phyloP scores from a whole-genome alignment of 2,797 vertebrate species.

The Chromis chromis region DNA sequence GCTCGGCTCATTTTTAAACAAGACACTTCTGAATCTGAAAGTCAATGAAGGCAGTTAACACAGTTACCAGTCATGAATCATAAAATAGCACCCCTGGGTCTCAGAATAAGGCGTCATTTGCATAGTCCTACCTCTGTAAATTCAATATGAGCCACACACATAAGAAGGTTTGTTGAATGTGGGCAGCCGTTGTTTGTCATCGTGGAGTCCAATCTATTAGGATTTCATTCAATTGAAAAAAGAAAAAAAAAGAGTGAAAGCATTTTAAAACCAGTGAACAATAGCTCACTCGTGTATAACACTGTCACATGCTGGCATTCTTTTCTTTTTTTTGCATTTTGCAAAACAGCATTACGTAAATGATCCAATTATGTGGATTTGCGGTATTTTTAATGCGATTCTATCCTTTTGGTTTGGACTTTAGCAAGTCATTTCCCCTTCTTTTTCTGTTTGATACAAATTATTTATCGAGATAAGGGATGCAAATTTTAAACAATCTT shows the following conservation, averaged over 20 bases:
- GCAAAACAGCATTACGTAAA: neutral
- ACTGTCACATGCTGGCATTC: neutral
- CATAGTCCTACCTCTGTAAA: constrained; percentile 48
- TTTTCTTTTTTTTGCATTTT: too few relatives aligned
- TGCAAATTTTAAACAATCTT: too few relatives aligned
- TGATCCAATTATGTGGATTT: neutral
- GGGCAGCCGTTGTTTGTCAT: neutral
- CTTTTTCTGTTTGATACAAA: neutral
- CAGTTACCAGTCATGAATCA: constrained; percentile 68
- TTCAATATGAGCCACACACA: constrained; percentile 41
- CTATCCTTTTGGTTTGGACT: neutral
- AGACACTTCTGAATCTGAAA: constrained; percentile 59
- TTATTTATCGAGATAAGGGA: too few relatives aligned
- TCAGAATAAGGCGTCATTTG: constrained; percentile 50
- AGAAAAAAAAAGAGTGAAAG: neutral
- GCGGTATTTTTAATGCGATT: neutral
- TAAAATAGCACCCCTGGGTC: constrained; percentile 52
- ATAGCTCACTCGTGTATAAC: neutral
- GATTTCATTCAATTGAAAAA: neutral
- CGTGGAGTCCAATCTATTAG: neutral
- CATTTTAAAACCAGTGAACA: neutral
- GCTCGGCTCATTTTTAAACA: constrained; percentile 51
- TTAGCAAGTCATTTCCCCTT: neutral
- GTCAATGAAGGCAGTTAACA: constrained; percentile 71
- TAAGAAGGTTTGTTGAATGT: constrained; percentile 14